Conservation (phyloP, 2,797 vertebrate species). For the Chloroceryle inda region DNA sequence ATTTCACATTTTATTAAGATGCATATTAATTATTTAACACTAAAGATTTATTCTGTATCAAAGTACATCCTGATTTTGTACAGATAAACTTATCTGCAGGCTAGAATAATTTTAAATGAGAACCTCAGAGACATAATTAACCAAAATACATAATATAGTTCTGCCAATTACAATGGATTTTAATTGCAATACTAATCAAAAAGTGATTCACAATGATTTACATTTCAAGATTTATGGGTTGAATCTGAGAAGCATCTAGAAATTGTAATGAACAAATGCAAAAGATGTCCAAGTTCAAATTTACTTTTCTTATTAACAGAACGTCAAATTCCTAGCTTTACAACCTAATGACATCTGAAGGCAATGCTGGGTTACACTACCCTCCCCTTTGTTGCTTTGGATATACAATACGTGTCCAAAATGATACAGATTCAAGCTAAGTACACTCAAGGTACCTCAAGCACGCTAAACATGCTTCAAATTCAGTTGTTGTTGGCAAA, state of each 20-base stretch:
- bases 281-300: neutral
- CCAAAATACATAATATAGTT: neutral
- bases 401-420: neutral
- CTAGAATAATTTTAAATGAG: neutral
- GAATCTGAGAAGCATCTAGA: neutral
- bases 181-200: neutral
- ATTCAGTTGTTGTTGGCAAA: neutral
- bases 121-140: neutral
- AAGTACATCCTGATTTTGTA: neutral
- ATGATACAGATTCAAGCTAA: neutral
- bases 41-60: neutral
- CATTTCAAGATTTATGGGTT: neutral
- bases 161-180: neutral
- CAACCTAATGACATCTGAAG: neutral
- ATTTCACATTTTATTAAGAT: neutral
- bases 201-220: neutral
- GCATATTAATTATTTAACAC: neutral
- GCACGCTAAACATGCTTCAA: neutral
- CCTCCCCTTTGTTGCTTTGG: neutral
- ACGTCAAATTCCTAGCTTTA: neutral
- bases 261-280: neutral
- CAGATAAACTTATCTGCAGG: neutral
- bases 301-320: neutral
- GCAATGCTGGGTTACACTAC: neutral
- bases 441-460: neutral